Evolutionary conservation across 2,113 vertebrate genomes (phyloP), one percentile per base, ranked within the genome.

Genomic region (Paradoxurus hermaphroditus): DNA sequence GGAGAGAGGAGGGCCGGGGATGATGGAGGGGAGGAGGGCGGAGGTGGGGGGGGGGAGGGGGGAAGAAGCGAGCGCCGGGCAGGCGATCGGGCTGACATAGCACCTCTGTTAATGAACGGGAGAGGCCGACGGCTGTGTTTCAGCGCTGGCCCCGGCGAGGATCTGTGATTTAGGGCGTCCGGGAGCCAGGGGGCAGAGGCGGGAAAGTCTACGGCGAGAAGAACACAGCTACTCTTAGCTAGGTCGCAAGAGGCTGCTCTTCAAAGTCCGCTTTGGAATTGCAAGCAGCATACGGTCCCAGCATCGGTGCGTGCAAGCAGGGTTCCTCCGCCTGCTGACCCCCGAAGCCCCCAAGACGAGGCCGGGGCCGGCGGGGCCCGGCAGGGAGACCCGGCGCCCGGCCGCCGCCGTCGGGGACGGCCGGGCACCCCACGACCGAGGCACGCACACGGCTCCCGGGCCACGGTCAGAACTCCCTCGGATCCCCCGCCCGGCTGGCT

Each of bases 231-330:
- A 88, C 97, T 96, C 96, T 96, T 95, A 97, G 96, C 96, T 79
- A 93, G 96, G 96, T 88, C 90, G 79, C 59, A 70, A 5, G 92
- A 91, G 88, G 77, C 95, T 82, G 96, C 97, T 97, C 94, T 96
- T 90, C 96, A 96, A 97, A 97, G 96, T 92, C 95, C 93, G 96
- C 96, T 79, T 90, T 91, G 62, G 85, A 84, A 96, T 93, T 23
- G 44, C 88, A 96, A 73, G 86, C 86, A 86, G 95, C 96, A 86
- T 78, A 98, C 86, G 95, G 94, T 86, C 92, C 87, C 95, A n/a
- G 49, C 81, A 78, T 39, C 21, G 3, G 36, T 34, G 14, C 10
- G 46, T 29, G 79, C 89, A 9, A 84, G 86, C 19, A 62, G 90
- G 36, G 34, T n/a, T 53, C 93, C 62, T 79, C 53, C n/a, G 62